Evolutionary conservation across 2,888 invertebrate species (phyloP).

Genomic region (Bhutanitis thaidina): DNA sequence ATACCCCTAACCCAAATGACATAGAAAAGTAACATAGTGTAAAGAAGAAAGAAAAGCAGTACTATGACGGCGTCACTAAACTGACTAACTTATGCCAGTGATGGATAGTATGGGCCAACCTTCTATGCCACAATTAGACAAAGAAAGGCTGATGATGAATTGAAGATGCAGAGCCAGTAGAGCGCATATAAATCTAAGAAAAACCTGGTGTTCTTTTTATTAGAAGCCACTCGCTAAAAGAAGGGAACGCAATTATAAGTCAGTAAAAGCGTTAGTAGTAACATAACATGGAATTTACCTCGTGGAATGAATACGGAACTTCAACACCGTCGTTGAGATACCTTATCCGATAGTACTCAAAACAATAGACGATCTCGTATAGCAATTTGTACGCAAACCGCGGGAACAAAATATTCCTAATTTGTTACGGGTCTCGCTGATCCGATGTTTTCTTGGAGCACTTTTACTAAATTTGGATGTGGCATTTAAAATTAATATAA

Average conservation of each 20-base stretch:
- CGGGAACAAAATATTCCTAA: conserved; percentile 64
- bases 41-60: too few species aligned
- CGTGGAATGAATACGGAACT: conserved; percentile 40
- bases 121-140: too few species aligned
- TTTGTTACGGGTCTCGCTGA: conserved; percentile 54
- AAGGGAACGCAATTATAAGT: conserved; percentile 23
- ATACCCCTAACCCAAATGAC: too few species aligned
- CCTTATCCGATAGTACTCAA: conserved; percentile 36
- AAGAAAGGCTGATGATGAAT: too few species aligned
- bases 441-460: conserved; percentile 39
- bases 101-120: too few species aligned
- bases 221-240: conserved; percentile 18
- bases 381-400: conserved; percentile 69
- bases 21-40: too few species aligned
- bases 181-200: too few species aligned
- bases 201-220: not conserved
- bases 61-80: too few species aligned
- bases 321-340: conserved; percentile 36
- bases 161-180: too few species aligned
- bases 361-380: conserved; percentile 61
- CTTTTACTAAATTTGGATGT: conserved; percentile 24
- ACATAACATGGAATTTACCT: conserved; percentile 25
- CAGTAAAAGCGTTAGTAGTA: conserved; percentile 20
- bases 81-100: too few species aligned
- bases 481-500: conserved; percentile 16